A percentile compares a stretch with the other conserved stretches of the same genome.
phyloP scores from a whole-genome alignment of 2,113 vertebrate species.

The Telmatochromis sp. region DNA sequence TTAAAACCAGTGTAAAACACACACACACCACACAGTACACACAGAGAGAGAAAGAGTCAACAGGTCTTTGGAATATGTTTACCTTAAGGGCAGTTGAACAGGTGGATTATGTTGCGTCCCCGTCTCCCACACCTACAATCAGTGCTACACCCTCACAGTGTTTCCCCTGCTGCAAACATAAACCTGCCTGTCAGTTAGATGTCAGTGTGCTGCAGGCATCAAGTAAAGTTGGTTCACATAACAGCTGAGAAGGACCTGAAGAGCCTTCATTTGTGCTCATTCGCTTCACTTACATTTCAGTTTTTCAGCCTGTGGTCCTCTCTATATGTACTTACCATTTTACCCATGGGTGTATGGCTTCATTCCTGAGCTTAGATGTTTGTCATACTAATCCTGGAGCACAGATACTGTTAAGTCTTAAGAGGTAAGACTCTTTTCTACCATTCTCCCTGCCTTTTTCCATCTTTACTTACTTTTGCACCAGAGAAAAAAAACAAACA shows the following conservation, averaged over 20 bases:
- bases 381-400: slow-evolving; percentile 17
- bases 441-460: not conserved
- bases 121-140: not conserved
- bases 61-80: slow-evolving; percentile 15
- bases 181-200: not conserved
- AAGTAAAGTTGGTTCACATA: not conserved
- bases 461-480: not conserved
- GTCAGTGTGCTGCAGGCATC: not conserved
- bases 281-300: not conserved
- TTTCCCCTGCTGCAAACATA: not conserved
- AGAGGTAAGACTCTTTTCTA: not conserved
- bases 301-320: not conserved
- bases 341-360: not conserved
- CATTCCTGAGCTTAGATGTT: not conserved
- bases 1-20: not conserved
- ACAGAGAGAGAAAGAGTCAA: not conserved
- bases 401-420: not conserved
- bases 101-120: slow-evolving; percentile 7
- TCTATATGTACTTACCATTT: not conserved
- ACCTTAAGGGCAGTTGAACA: slow-evolving; percentile 24
- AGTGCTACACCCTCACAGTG: not conserved
- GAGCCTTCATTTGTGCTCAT: not conserved
- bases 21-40: not conserved
- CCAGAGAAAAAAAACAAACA: not conserved
- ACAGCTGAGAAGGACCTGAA: not conserved